Percentiles rank a stretch among this genome's conserved stretches.
phyloP scores from a whole-genome alignment of 2,888 invertebrate genomes.

The Phyllotreta striolata region DNA sequence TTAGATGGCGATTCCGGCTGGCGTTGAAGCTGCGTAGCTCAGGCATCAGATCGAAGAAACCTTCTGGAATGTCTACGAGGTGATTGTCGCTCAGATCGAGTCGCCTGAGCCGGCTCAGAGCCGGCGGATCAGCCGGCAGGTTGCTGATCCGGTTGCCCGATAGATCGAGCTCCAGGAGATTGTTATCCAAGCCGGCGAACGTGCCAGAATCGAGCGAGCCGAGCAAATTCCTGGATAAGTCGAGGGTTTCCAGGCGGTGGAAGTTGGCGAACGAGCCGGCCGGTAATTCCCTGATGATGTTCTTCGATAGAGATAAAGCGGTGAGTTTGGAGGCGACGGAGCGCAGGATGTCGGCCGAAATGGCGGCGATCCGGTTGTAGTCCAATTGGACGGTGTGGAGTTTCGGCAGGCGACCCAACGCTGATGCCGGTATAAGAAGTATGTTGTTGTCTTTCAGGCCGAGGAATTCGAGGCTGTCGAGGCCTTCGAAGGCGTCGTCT shows the following conservation, averaged over 20 bases:
- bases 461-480: conserved; percentile 77
- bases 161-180: conserved; percentile 74
- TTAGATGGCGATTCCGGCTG: conserved; percentile 76
- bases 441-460: conserved; percentile 89
- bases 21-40: conserved; percentile 77
- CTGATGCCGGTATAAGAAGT: conserved; percentile 82
- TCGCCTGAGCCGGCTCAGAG: conserved; percentile 70
- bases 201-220: conserved; percentile 76
- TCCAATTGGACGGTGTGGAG: conserved; percentile 79
- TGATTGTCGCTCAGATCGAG: conserved; percentile 84
- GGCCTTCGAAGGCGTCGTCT: conserved; percentile 86
- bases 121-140: conserved; percentile 71
- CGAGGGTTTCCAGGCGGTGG: conserved; percentile 74
- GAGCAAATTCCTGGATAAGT: conserved; percentile 82
- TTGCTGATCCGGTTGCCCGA: conserved; percentile 78
- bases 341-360: conserved; percentile 79
- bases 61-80: conserved; percentile 74
- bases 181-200: conserved; percentile 78
- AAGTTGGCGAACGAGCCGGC: conserved; percentile 81
- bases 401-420: conserved; percentile 79
- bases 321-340: conserved; percentile 76
- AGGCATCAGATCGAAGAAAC: conserved; percentile 72
- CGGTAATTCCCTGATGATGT: conserved; percentile 87
- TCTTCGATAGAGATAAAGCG: conserved; percentile 77
- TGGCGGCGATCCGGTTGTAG: conserved; percentile 86